Base-by-base conservation (phyloP, 2,888 invertebrate species). In the Lapara coniferarum region DNA sequence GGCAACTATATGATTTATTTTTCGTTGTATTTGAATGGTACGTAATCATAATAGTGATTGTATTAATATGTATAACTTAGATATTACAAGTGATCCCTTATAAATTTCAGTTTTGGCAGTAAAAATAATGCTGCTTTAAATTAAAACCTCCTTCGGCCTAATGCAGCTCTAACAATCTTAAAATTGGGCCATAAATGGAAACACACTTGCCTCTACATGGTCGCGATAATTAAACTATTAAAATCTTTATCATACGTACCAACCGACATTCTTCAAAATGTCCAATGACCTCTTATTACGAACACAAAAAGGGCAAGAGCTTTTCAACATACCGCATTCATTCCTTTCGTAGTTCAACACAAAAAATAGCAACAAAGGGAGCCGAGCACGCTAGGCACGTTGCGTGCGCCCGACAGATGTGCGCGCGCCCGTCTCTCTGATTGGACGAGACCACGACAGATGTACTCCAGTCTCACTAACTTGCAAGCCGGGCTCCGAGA, bases 361-460 rank as follows among this genome's bases (percentile, higher is more conserved):
- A 91, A 89, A 91, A 89, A 88, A 87, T 84, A 85, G 83, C 82
- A 83, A 84, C 85, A 85, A 86, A 83, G 81, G 77, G 78, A 84
- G 80, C 84, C 89, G 88, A 87, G 82, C 73, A 80, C 77, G 82
- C 84, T 81, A 84, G 8, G 84, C 80, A 82, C 81, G 79, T 79
- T 78, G 76, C 72, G 77, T 76, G 78, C 80, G 78, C 77, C 80
- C 81, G 84, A 86, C 93, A 93, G 93, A 91, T 93, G 93, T 88
- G 86, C 84, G 84, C 78, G 70, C 55, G 82, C 85, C 84, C 85
- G 83, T 81, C 85, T 78, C 79, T 74, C 84, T 87, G 86, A 93
- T 92, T 92, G 91, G 92, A 75, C 78, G 79, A 73, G 49, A 72
- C 72, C 67, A 67, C 84, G 84, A 85, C 92, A 93, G 92, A 91